Evolutionary conservation across 2,888 invertebrate species (phyloP), one percentile per base, ranked within the genome.

Genomic region (Harmothoe impar): DNA sequence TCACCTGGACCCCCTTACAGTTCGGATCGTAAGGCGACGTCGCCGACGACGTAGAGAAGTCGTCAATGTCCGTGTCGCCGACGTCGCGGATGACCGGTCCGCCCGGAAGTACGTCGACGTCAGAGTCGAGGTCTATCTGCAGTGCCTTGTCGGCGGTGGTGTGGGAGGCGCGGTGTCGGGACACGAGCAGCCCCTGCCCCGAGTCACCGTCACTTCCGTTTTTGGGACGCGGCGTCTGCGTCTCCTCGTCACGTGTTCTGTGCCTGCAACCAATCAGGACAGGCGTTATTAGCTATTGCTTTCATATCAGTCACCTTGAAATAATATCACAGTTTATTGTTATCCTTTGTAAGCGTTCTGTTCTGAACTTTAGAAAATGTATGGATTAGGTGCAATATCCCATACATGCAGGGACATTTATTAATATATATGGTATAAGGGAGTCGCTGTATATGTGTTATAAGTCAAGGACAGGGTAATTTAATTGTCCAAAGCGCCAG

Each of bases 121-220:
- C 90, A 29, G 72, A 72, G 20, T 90, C 90, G 31, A 90, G 51
- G 90, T 90, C 90, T 29, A 90, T 84, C 84, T 90, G 90, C 54
- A 90, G 78, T 5, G 78, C 7, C 25, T 78, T 90, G 56, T 90
- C 90, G 23, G 62, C 81, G 0, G 72, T 33, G 25, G 25, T 29
- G 51, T 31, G 31, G 35, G 25, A 35, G 35, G 51, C 77, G 29
- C 51, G 33, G 23, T 35, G 72, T 25, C 35, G 54, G 23, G 90
- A 54, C 12, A 77, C 54, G 52, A 90, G 81, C 7, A 90, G 81
- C 0, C 90, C 90, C 31, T 90, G 90, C 17, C 90, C 90, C 1
- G 90, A 90, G 78, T 90, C 90, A 17, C 90, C 90, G 56, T 90
- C 90, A 81, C 54, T 54, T 77, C 54, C 90, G 25, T n/a, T 54